These are phyloP conservation scores for Amazona ochrocephala DNA, from an alignment of 2,797 vertebrate genomes.

Conservation along the genomic window DNA sequence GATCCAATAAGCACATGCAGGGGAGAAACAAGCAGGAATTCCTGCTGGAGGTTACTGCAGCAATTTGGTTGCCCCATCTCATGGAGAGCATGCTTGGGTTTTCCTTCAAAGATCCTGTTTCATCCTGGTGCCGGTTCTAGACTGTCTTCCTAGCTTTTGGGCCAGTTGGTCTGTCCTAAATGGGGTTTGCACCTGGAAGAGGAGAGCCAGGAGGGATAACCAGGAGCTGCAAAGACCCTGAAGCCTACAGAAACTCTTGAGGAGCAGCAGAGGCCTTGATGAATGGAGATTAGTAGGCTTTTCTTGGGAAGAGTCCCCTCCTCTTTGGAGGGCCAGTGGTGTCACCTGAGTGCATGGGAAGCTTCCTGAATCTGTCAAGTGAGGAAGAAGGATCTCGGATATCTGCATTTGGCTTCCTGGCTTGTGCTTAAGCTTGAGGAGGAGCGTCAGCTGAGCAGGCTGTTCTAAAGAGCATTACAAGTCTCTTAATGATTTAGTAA, in stretches of 20 bases:
- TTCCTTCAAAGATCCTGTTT: neutral
- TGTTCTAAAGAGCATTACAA: neutral
- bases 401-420: neutral
- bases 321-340: neutral
- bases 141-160: neutral
- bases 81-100: rapidly evolving
- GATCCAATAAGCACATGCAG: neutral
- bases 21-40: neutral
- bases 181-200: neutral
- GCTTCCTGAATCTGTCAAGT: neutral
- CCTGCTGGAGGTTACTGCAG: neutral
- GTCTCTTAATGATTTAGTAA: neutral
- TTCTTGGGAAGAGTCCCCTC: neutral
- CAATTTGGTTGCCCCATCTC: neutral
- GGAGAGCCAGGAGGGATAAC: neutral
- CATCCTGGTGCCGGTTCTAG: neutral
- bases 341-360: neutral
- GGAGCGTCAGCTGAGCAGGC: neutral
- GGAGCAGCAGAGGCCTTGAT: neutral
- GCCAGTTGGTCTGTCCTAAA: neutral
- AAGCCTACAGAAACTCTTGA: neutral
- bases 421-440: neutral
- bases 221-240: neutral
- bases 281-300: neutral
- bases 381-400: neutral